Percentiles rank a stretch among this genome's conserved stretches.
phyloP scores from a whole-genome alignment of 2,113 vertebrate genomes.

The Rhinichthys klamathensis region DNA sequence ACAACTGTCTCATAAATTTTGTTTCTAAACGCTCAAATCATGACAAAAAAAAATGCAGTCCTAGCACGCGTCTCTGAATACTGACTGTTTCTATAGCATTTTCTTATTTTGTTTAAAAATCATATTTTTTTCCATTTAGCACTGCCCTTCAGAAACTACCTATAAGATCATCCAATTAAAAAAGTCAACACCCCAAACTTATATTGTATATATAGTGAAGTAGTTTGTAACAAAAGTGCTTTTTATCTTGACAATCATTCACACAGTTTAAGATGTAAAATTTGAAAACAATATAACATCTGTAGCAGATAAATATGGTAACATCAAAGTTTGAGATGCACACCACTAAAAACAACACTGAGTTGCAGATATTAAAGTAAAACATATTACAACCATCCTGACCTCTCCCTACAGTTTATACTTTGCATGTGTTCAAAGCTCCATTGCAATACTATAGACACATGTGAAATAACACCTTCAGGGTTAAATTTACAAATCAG shows the following conservation, averaged over 20 bases:
- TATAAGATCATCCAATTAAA: no score
- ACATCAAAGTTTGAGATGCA: not conserved
- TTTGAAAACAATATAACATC: not conserved
- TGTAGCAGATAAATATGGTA: no score
- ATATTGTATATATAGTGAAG: no score
- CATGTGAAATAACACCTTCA: constrained; percentile 71
- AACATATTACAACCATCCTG: not conserved
- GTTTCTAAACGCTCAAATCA: no score
- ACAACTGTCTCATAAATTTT: no score
- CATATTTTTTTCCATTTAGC: no score
- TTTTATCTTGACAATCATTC: not conserved
- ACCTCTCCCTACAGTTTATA: constrained; percentile 58
- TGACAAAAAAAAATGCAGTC: no score
- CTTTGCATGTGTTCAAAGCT: constrained; percentile 75
- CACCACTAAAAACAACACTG: not conserved
- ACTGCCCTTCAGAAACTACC: no score
- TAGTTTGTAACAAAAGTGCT: not conserved
- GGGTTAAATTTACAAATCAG: constrained; percentile 78
- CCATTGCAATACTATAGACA: constrained; percentile 71
- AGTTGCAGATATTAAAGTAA: not conserved
- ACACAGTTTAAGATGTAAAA: not conserved
- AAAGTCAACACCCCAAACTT: no score
- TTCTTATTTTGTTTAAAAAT: no score
- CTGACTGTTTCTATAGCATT: no score
- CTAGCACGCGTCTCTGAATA: no score